Percentiles rank a stretch among this genome's conserved stretches.
Evolutionary conservation across 1,140 invertebrate species (phyloP).

Genomic region (Cotesia typhae): DNA sequence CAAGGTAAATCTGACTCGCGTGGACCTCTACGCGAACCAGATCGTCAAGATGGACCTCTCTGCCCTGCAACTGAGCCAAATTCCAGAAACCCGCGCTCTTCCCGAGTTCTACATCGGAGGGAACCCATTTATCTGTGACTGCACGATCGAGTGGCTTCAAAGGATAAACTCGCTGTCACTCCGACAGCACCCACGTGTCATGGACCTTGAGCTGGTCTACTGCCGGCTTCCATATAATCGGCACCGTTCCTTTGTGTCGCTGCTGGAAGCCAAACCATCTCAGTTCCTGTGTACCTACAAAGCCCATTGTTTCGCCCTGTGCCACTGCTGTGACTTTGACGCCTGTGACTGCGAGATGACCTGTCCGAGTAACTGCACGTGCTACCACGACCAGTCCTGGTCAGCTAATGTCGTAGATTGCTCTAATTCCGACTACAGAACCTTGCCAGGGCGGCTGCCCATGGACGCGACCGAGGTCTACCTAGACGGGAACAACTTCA

Average conservation of each 20-base stretch:
- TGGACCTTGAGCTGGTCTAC: constrained; percentile 83
- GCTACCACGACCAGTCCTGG: constrained; percentile 87
- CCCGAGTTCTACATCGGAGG: constrained; percentile 87
- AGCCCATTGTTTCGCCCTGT: constrained; percentile 81
- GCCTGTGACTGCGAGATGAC: constrained; percentile 87
- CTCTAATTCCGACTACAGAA: constrained; percentile 75
- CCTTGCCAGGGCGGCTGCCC: constrained; percentile 80
- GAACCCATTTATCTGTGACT: constrained; percentile 89
- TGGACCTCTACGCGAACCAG: constrained; percentile 85
- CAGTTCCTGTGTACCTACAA: constrained; percentile 87
- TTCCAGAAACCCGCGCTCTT: constrained; percentile 70
- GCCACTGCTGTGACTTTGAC: constrained; percentile 88
- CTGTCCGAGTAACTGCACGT: constrained; percentile 85
- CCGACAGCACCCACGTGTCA: constrained; percentile 80
- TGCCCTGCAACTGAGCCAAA: constrained; percentile 75
- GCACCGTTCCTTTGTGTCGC: constrained; percentile 74
- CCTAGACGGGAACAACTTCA: constrained; percentile 85
- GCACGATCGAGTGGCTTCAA: constrained; percentile 88
- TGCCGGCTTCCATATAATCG: constrained; percentile 83
- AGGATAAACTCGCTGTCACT: constrained; percentile 77
- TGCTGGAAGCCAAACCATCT: constrained; percentile 75
- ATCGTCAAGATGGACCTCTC: constrained; percentile 81
- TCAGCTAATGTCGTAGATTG: constrained; percentile 91
- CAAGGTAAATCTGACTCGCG: constrained; percentile 80
- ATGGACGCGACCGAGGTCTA: constrained; percentile 93